Evolutionary conservation across 2,113 vertebrate genomes (phyloP), one percentile per base, ranked within the genome.

Genomic region (Myotis yumanensis): DNA sequence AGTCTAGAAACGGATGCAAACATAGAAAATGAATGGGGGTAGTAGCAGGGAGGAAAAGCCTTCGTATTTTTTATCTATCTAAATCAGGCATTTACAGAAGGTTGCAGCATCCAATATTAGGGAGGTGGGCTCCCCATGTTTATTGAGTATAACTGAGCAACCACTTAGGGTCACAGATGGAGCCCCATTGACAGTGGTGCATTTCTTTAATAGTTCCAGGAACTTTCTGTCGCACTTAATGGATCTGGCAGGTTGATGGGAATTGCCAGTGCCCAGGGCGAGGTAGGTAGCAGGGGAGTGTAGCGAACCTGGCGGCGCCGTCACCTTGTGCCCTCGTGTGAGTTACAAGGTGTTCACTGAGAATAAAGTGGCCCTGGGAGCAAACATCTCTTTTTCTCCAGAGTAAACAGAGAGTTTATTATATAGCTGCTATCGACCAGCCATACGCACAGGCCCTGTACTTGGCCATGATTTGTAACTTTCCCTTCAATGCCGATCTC

Each of bases 281-380:
- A 57, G 68, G 66, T 11, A 2, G 5, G 22, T 25, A 28, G 5
- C 88, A 40, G 51, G 48, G 48, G 69, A 25, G 25, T 37, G 2
- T 3, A 11, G 1, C 3, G 5, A 23, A 2, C 3, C 37, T 7
- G 16, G 62, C 52, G 77, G 1, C 15, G 2, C 54, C 8, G 0
- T 28, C 40, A 14, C 28, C 0, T 15, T 32, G 15, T 18, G 73
- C 32, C 54, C 51, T n/a, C 3, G 0, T 51, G 15, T 10, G 11
- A 30, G 30, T 17, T 30, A 3, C 7, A 0, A 3, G 28, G 30
- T 10, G 0, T 7, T 84, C 52, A 32, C 54, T n/a, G 11, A 4
- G 2, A 48, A 2, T 54, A 0, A 23, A 30, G 23, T 51, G 35
- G 20, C 48, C 68, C n/a, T 22, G 46, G 35, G 16, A 79, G 3